Evolutionary conservation across 37 sponge, comb jelly and placozoan species (phyloP).

Genomic region (Halichondria panicea): DNA sequence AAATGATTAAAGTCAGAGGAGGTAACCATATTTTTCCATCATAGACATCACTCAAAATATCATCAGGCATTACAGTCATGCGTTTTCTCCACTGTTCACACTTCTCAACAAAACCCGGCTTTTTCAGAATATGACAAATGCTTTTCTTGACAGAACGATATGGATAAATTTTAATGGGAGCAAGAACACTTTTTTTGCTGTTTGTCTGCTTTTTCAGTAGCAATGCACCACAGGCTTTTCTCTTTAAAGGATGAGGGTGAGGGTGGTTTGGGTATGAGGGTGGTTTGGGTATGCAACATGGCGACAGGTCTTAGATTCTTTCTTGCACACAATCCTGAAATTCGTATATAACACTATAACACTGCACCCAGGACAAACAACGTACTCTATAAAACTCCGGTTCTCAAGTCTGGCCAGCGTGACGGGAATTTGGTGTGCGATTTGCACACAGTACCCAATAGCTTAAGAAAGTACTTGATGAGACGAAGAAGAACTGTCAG

Average conservation of each 20-base stretch:
- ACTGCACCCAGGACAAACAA: neutral
- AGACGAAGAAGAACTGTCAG: too few relatives aligned
- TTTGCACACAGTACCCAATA: too few relatives aligned
- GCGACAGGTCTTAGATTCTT: neutral
- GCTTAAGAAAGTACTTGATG: too few relatives aligned
- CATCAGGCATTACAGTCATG: neutral
- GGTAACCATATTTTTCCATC: constrained; percentile 61
- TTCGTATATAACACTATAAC: neutral
- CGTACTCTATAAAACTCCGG: neutral
- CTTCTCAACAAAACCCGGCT: neutral
- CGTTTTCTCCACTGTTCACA: constrained; percentile 39
- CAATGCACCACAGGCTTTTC: neutral
- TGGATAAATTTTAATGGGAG: neutral
- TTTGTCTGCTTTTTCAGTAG: neutral
- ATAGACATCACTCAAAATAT: constrained; percentile 40
- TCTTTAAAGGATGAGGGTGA: neutral
- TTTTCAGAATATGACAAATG: neutral
- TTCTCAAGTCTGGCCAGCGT: neutral
- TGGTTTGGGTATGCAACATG: neutral
- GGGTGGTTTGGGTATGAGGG: too few relatives aligned
- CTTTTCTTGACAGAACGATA: neutral
- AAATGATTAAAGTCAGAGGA: neutral
- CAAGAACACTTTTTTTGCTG: neutral
- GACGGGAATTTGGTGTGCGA: too few relatives aligned
- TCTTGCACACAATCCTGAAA: neutral